phyloP scores from a whole-genome alignment of 2,113 vertebrate genomes.

The Spea multiplicata region DNA sequence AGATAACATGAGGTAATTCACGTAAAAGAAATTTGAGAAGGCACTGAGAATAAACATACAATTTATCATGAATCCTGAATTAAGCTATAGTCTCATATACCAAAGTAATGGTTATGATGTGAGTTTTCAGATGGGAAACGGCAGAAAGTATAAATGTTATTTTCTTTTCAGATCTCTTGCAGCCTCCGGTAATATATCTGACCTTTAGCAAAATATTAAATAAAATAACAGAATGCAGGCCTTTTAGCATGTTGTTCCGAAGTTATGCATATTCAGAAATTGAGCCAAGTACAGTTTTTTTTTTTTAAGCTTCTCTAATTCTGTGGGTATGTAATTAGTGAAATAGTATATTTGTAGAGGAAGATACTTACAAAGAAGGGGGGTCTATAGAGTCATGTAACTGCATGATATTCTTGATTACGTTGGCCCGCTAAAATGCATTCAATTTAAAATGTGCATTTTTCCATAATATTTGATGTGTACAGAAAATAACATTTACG shows the following conservation, averaged over 20 bases:
- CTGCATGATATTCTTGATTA: no score
- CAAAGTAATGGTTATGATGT: slow-evolving; percentile 20
- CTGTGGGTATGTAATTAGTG: no score
- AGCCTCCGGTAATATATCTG: slow-evolving; percentile 20
- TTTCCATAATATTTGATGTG: no score
- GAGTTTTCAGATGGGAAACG: slow-evolving; percentile 35
- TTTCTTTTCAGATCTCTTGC: slow-evolving; percentile 26
- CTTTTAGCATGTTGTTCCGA: not conserved
- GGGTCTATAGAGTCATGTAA: no score
- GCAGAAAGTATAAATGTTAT: slow-evolving; percentile 37
- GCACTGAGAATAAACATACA: not conserved
- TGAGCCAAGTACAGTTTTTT: no score
- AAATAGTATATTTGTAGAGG: no score
- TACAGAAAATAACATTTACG: no score
- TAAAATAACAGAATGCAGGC: slow-evolving; percentile 21
- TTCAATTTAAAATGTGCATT: no score
- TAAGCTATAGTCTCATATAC: slow-evolving; percentile 11
- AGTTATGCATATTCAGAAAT: not conserved
- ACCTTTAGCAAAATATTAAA: slow-evolving; percentile 31
- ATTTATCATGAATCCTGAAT: slow-evolving; percentile 28
- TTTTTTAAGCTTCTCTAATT: no score
- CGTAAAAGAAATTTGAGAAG: not conserved
- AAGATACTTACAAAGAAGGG: no score
- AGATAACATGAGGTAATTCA: not conserved
- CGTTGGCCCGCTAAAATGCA: no score